Base-by-base conservation (phyloP, 2,888 invertebrate genomes). In the Geophilus truncorum region DNA sequence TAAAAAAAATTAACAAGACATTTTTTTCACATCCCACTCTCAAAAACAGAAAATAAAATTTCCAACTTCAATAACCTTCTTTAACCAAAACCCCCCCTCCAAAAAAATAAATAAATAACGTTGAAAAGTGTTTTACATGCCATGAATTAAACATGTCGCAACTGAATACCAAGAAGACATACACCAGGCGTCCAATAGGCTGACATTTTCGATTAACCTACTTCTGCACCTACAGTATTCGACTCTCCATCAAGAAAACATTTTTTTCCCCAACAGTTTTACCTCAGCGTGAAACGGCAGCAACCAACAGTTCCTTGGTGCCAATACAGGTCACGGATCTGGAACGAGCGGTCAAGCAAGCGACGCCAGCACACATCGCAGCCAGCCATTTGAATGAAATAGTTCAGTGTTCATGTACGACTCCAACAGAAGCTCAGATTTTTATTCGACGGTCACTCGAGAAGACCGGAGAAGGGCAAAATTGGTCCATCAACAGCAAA, bases 301-400 rank as follows among this genome's bases (percentile, higher is more conserved):
- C 70, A 70, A 28, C 70, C 70, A 28, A 70, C 28, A 70, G 70
- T 70, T 70, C 70, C 70, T 70, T 70, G 70, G 70, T 70, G 70
- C 70, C 70, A 77, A 77, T 77, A 77, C 77, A 77, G 77, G 77
- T 77, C 77, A 77, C 77, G 36, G 77, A 77, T 77, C 77, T 77
- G 36, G 77, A 77, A 36, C 77, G 77, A 36, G 77, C 77, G 77
- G 77, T 77, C 77, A 77, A 32, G 77, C 77, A 77, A 36, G 77
- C n/a, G 32, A 28, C 25, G 70, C 28, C n/a, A n/a, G n/a, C 70
- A 70, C 70, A 70, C 70, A 70, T 28, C 28, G 1, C 23, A 70
- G 70, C 25, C 70, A 70, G 28, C 28, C 28, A 28, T 28, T 70
- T 70, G 28, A 70, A 28, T 70, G 25, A 70, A 70, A 70, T 25